Evolutionary conservation across 2,113 vertebrate species (phyloP), one percentile per base, ranked within the genome.

Genomic region (Parus major): DNA sequence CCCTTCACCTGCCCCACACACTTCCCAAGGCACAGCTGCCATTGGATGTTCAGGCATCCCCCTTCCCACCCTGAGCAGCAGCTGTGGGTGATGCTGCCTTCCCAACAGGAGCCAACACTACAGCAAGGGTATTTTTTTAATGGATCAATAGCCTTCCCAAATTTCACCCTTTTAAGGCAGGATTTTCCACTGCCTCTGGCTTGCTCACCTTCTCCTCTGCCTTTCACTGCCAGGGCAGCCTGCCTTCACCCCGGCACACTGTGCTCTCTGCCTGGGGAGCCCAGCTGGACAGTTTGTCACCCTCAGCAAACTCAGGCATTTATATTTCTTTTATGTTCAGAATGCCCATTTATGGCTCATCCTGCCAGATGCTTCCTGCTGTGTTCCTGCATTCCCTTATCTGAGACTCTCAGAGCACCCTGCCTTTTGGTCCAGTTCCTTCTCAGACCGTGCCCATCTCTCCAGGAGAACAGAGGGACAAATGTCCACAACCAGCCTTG

Each of bases 291-390:
- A 68, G 42, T 14, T 68, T 9, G 2, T 11, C 81, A 60, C n/a
- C 78, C 88, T 33, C 63, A 61, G 64, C 49, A 93, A 66, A 77
- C 49, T 35, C 14, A 4, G 66, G 66, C 50, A 39, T 57, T 85
- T 31, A 0, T 64, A n/a, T 69, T 69, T 79, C 63, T 80, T 79
- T 82, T 20, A 57, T 9, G 41, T n/a, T 63, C 82, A 73, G 50
- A 82, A 77, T 80, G 82, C 59, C 94, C 90, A 90, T 86, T 61
- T 93, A 78, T 31, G 56, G 92, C 55, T 63, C 68, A 33, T n/a
- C 50, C 76, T 77, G 68, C 46, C 88, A 93, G 85, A 80, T 31
- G 68, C 86, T 96, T 96, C 96, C 95, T 96, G 91, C 68, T 9
- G 4, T 44, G 91, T 7, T 88, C 86, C 93, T 72, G 63, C 64